These are phyloP conservation scores for Borostomias antarcticus DNA, from an alignment of 2,797 vertebrate genomes.

Conservation along the genomic window DNA sequence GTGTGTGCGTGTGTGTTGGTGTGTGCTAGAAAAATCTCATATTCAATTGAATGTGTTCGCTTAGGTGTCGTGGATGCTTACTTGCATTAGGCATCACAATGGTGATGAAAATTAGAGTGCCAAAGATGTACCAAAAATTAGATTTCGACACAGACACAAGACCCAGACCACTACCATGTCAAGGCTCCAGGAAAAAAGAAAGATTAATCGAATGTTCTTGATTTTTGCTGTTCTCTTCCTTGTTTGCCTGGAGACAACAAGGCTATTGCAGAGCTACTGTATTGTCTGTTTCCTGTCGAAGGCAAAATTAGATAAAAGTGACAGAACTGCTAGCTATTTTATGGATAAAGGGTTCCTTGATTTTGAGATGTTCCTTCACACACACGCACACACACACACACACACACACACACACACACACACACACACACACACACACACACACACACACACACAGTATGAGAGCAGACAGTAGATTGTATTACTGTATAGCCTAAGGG, in stretches of 20 bases:
- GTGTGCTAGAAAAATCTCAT: too few species aligned
- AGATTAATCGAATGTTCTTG: neutral
- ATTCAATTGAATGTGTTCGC: too few species aligned
- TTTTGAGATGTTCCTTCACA: conserved; percentile 18
- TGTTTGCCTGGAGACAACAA: conserved; percentile 10
- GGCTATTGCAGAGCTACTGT: conserved; percentile 12
- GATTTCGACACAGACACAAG: too few species aligned
- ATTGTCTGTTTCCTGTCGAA: conserved; percentile 29
- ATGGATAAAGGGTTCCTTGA: conserved; percentile 20
- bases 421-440: too few species aligned
- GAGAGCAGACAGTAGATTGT: conserved; percentile 27
- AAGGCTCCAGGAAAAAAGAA: neutral
- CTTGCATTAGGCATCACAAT: too few species aligned
- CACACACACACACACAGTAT: conserved; percentile 11
- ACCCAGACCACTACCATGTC: neutral
- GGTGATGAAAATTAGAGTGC: too few species aligned
- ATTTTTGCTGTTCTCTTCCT: neutral
- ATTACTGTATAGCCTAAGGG: conserved; percentile 28
- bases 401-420: too few species aligned
- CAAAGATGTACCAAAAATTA: too few species aligned
- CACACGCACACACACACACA: too few species aligned
- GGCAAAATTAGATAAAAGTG: conserved; percentile 35
- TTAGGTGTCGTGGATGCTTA: too few species aligned
- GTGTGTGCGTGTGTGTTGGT: too few species aligned
- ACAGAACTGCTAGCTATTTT: conserved; percentile 15